Evolutionary conservation across 2,888 invertebrate genomes (phyloP), one percentile per base, ranked within the genome.

Genomic region (Epirrhoe alternata): DNA sequence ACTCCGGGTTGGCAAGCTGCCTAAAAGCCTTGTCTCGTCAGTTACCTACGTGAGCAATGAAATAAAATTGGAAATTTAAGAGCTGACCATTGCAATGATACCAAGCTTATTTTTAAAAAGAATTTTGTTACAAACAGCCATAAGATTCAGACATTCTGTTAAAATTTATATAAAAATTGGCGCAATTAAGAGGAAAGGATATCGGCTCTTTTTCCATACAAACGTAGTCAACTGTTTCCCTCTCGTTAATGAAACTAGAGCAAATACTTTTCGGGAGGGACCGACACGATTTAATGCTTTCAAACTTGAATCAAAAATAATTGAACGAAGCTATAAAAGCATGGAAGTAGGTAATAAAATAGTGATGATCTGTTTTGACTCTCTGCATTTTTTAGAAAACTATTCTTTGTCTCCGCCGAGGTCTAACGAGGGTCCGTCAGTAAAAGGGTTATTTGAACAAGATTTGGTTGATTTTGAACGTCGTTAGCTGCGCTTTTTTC

Each of bases 361-460:
- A 47, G 47, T 14, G 6, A 6, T 47, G 47, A 42, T 24, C n/a
- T 30, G 6, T 14, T 42, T 30, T 31, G 38, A 14, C 33, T 16
- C 12, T 63, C 62, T 63, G 56, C 42, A 45, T 33, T 42, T 42
- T 42, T 12, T 42, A n/a, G 8, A 12, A 14, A 50, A 42, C 38
- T 30, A 3, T 75, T 79, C 80, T 75, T n/a, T 58, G 71, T 0
- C 45, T 14, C 49, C 6, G 68, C 55, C 67, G 67, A 61, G 56
- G 71, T 71, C 71, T 84, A 84, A 84, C 84, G 83, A 84, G 79
- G 83, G 74, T 74, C 77, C 72, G 70, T 64, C 62, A 64, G 66
- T 69, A 70, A 76, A 84, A 85, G 83, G 85, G 84, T 85, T 85
- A 76, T 85, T 85, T 85, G 81, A 68, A 80, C 83, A 83, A 81